Evolutionary conservation across 2,113 vertebrate genomes (phyloP).

Genomic region (Columba janthina): DNA sequence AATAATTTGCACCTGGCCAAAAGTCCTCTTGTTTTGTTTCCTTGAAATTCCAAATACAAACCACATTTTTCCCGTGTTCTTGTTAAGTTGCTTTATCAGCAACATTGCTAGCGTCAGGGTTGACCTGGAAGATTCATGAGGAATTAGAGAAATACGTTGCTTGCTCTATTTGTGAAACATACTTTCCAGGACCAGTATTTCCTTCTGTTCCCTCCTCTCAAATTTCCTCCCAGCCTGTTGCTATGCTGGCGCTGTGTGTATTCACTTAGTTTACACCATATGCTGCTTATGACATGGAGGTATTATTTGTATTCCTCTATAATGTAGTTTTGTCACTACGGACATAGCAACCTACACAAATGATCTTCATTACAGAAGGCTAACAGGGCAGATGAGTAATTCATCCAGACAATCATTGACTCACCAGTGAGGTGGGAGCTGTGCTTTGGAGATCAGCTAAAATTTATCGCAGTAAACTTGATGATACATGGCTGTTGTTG

Average conservation of each 20-base stretch:
- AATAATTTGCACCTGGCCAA: not conserved
- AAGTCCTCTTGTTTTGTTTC: not conserved
- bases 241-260: not conserved
- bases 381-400: not conserved
- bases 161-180: not conserved
- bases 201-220: not conserved
- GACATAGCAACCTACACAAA: not conserved
- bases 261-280: not conserved
- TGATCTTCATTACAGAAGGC: not conserved
- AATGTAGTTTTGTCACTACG: not conserved
- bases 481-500: not conserved
- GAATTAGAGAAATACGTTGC: not conserved
- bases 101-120: not conserved
- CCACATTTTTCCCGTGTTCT: not conserved
- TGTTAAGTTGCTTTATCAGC: not conserved
- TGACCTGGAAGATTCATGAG: not conserved
- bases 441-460: not conserved
- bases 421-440: not conserved
- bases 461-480: not conserved
- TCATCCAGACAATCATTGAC: not conserved
- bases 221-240: not conserved
- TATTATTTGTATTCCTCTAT: not conserved
- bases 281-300: not conserved
- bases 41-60: not conserved
- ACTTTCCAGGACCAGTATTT: slow-evolving; percentile 6